Evolutionary conservation across 2,888 invertebrate genomes (phyloP), one percentile per base, ranked within the genome.

Genomic region (Nemotelus pantherinus): DNA sequence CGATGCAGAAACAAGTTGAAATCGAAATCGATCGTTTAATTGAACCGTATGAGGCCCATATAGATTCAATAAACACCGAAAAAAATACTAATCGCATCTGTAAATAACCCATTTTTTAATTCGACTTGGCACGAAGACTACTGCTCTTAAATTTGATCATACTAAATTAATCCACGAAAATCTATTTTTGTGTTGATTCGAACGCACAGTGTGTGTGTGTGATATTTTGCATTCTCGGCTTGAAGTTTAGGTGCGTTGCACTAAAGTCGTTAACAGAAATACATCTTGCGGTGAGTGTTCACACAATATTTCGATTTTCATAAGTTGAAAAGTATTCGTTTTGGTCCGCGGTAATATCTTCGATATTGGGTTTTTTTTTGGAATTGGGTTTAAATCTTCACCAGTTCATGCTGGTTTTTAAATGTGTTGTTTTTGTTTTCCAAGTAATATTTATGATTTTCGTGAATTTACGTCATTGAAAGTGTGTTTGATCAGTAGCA

Each of bases 81-180:
- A 25, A 25, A 25, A 25, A 25, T 25, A 25, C 25, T 25, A 25
- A 25, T 25, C 1, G 25, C 25, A 25, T 60, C 60, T 60, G 60
- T 60, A 60, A 60, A 60, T 39, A 60, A 39, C n/a, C 60, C 60
- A 60, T 60, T 60, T 60, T 60, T 25, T 41, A 25, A 7, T 60
- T 39, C 2, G 41, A 41, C 25, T 60, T 60, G 25, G 60, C 39
- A 60, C 60, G 60, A 10, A 57, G 25, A 60, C n/a, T 39, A 39
- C 39, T 7, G 25, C 25, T 43, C 7, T 7, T 60, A 3, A 39
- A 60, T 41, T 60, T 60, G 60, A 60, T 60, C 41, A 25, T n/a
- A 7, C 41, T 3, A 39, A 41, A 60, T 60, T 60, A 25, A 60
- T 60, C 25, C 25, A 60, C 7, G 25, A 3, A 39, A 60, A 60